Evolutionary conservation across 2,113 vertebrate genomes (phyloP).

Genomic region (Urocynchramus pylzowi): DNA sequence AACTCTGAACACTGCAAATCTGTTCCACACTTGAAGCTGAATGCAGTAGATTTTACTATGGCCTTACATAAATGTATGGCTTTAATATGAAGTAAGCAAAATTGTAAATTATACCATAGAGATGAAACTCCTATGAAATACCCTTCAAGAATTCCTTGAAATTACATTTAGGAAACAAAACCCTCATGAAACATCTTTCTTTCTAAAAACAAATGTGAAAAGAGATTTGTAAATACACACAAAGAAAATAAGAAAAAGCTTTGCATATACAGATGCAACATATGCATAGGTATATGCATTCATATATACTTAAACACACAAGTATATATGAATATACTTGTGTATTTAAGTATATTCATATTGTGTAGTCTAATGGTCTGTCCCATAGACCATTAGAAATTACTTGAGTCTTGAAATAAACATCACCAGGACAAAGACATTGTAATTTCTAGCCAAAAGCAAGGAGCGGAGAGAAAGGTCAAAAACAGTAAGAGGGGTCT

Average conservation of each 20-base stretch:
- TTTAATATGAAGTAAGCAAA: not conserved
- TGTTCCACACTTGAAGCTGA: not conserved
- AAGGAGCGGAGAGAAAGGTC: not conserved
- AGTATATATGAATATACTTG: too few species aligned
- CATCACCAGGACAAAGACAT: not conserved
- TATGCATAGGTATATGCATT: not conserved
- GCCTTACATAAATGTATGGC: not conserved
- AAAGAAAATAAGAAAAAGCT: not conserved
- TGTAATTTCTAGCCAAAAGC: not conserved
- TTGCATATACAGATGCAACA: not conserved
- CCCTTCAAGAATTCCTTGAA: not conserved
- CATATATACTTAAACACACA: not conserved
- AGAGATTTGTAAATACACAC: not conserved
- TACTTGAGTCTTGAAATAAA: not conserved
- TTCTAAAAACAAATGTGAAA: not conserved
- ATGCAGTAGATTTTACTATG: not conserved
- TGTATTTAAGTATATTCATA: too few species aligned
- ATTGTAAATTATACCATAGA: not conserved
- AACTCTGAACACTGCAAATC: not conserved
- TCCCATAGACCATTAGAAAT: not conserved
- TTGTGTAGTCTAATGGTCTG: too few species aligned
- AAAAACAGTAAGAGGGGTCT: not conserved
- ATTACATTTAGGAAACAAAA: not conserved
- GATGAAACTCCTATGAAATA: not conserved
- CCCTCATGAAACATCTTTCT: not conserved